Base-by-base conservation (phyloP, 2,797 vertebrate genomes). In the Mus spretus region DNA sequence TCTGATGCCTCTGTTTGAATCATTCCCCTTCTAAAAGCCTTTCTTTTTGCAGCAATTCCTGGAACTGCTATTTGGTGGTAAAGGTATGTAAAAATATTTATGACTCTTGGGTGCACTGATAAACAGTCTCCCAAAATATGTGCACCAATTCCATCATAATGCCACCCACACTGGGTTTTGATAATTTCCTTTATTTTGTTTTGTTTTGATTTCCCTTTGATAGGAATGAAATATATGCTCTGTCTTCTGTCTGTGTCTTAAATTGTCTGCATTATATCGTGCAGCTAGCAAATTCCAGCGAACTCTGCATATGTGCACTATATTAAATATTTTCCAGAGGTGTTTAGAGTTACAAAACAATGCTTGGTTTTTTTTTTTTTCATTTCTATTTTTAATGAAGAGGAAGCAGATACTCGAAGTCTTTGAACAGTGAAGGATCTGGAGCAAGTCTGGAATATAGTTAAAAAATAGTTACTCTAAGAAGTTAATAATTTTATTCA, bases 151-250 rank as follows among this genome's bases (percentile, higher is more conserved):
- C 44, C 24, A 26, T 31, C n/a, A 79, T 31, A 80, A 19, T 37
- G 47, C 78, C 74, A 96, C 50, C 57, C 87, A n/a, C 19, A 75
- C 26, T 24, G 63, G 24, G 22, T 86, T 94, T 91, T 90, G 87
- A 70, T 44, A 37, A 47, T 95, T 90, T 84, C 57, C 59, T 90
- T 96, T 93, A 74, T 91, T 89, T 87, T 83, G 31, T 81, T 74
- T 78, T 63, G n/a, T 55, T 89, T 83, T 86, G 31, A 57, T 95
- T 97, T 94, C 53, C 40, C 6, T 88, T 87, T 83, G 44, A 67
- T n/a, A 67, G 15, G 4, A 44, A 87, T 79, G 63, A 93, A 82
- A 89, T 81, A 61, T 0, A 59, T 0, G 22, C 47, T 67, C 59
- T 59, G 55, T 28, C 55, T 96, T 93, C 59, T 53, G 34, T 70